Conservation (phyloP, 2,888 invertebrate genomes). For the Eupeodes latifasciatus region DNA sequence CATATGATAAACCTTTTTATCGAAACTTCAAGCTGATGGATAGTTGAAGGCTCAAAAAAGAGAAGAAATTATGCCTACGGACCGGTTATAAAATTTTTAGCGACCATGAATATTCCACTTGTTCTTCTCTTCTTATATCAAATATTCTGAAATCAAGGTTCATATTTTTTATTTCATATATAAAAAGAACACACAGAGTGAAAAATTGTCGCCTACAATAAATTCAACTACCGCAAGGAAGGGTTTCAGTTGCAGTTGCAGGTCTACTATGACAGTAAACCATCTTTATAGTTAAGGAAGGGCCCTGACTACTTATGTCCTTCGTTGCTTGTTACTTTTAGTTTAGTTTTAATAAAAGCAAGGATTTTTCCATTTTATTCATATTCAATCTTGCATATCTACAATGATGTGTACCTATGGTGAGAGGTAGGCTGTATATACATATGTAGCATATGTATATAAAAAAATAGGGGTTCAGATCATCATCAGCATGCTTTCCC, state of each 20-base stretch:
- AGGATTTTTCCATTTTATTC: constrained; percentile 25
- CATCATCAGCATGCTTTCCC: constrained; percentile 22
- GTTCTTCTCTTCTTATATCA: neutral
- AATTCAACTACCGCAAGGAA: constrained; percentile 35
- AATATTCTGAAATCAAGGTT: constrained; percentile 59
- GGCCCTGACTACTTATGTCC: constrained; percentile 46
- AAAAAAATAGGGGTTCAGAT: neutral
- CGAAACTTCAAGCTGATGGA: neutral
- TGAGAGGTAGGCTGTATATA: neutral
- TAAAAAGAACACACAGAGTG: constrained; percentile 1
- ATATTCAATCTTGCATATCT: constrained; percentile 32
- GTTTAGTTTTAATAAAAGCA: constrained; percentile 12
- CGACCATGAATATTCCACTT: neutral
- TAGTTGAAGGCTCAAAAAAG: neutral
- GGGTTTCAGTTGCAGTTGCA: constrained; percentile 30
- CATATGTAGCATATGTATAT: neutral
- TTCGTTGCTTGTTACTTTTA: constrained; percentile 35
- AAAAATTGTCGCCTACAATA: constrained; percentile 37
- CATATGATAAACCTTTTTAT: neutral
- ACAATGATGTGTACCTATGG: neutral
- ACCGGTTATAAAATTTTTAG: neutral
- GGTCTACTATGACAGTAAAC: constrained; percentile 45
- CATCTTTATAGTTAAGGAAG: constrained; percentile 52
- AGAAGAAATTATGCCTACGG: neutral
- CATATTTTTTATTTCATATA: constrained; percentile 48